phyloP scores from a whole-genome alignment of 2,797 vertebrate genomes.

The Balearica regulorum region DNA sequence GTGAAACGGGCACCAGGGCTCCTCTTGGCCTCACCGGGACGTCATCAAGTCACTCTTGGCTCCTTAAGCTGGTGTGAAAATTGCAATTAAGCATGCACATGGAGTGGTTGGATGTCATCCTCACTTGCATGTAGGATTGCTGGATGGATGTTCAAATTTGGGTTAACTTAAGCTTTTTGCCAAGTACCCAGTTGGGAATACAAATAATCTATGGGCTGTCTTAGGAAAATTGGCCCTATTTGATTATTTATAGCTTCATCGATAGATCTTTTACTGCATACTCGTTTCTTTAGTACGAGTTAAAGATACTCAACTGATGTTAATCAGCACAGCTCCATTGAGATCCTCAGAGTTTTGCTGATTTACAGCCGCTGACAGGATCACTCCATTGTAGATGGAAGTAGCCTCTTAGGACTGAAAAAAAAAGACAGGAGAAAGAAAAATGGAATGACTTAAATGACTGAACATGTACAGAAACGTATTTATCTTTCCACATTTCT shows the following conservation, averaged over 20 bases:
- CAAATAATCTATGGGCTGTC: not conserved
- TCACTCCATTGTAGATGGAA: not conserved
- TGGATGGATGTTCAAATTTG: not conserved
- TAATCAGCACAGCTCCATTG: not conserved
- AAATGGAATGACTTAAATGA: not conserved
- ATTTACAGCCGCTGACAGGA: conserved; percentile 29
- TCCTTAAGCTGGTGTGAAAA: not conserved
- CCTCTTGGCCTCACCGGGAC: not conserved
- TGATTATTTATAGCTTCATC: conserved; percentile 31
- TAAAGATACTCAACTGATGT: not conserved
- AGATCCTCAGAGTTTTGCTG: not conserved
- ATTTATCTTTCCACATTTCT: not conserved
- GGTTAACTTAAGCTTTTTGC: not conserved
- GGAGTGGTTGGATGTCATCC: not conserved
- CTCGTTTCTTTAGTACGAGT: not conserved
- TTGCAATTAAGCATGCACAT: not conserved
- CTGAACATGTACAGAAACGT: fast-evolving
- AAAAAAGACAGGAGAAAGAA: not conserved
- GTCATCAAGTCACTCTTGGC: not conserved
- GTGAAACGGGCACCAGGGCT: not conserved
- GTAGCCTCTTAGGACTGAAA: not conserved
- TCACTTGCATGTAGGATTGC: not conserved
- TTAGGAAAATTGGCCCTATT: not conserved
- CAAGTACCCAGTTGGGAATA: not conserved
- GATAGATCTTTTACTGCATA: not conserved